Conservation (phyloP, 2,797 vertebrate species). For the Tadarida brasiliensis region DNA sequence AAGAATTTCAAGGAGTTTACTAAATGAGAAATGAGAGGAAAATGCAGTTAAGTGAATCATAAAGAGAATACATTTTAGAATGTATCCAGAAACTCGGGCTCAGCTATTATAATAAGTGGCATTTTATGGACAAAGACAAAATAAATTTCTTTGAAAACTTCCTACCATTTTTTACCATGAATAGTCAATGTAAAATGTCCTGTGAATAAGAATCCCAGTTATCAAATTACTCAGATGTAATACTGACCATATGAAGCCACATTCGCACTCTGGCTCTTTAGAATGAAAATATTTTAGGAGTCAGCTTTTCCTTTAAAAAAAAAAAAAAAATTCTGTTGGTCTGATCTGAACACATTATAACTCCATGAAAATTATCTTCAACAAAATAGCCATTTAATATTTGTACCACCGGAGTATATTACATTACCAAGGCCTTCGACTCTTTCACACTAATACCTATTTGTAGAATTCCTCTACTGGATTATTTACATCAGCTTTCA, state of each 20-base stretch:
- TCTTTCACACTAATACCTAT: slow-evolving; percentile 5
- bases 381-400: slow-evolving; percentile 8
- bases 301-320: neutral
- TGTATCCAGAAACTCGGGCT: neutral
- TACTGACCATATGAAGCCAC: slow-evolving; percentile 1
- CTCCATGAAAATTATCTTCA: slow-evolving; percentile 14
- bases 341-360: slow-evolving; percentile 25
- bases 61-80: neutral
- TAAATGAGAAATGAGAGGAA: slow-evolving; percentile 41
- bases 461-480: slow-evolving; percentile 8
- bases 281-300: slow-evolving; percentile 12
- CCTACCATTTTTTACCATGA: slow-evolving; percentile 45
- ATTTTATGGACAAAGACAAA: slow-evolving; percentile 52
- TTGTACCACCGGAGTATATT: slow-evolving; percentile 8
- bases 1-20: slow-evolving; percentile 51
- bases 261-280: neutral
- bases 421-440: slow-evolving; percentile 12
- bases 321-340: neutral
- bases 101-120: neutral
- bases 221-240: neutral
- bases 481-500: slow-evolving; percentile 47
- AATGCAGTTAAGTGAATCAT: neutral
- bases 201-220: neutral
- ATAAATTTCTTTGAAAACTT: slow-evolving; percentile 30
- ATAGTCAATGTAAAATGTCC: slow-evolving; percentile 23